phyloP scores from a whole-genome alignment of 2,113 vertebrate genomes.

The Zosterops lateralis region DNA sequence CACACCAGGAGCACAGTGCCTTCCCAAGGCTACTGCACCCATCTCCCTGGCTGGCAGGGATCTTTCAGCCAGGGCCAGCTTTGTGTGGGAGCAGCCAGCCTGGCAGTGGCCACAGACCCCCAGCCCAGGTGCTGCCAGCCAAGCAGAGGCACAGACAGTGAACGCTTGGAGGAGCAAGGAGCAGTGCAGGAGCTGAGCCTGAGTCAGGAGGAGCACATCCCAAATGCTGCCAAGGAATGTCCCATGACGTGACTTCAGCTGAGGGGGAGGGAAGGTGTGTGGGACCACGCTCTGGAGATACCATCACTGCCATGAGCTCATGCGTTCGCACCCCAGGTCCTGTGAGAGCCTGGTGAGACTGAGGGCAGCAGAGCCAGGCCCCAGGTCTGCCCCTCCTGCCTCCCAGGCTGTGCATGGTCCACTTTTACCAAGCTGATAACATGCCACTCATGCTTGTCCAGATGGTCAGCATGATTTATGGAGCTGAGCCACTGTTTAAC shows the following conservation, averaged over 20 bases:
- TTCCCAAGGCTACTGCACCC: not conserved
- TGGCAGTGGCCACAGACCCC: not conserved
- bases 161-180: rapidly evolving
- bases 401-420: rapidly evolving
- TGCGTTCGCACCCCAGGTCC: not conserved
- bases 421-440: not conserved
- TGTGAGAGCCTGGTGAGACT: not conserved
- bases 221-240: not conserved
- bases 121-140: not conserved
- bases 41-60: not conserved
- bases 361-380: not conserved
- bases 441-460: not conserved
- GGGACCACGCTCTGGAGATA: not conserved
- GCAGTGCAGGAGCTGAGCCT: not conserved
- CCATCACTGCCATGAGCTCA: conserved; percentile 27
- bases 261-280: not conserved
- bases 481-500: not conserved
- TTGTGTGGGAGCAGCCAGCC: not conserved
- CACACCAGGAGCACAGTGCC: not conserved
- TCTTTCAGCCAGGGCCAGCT: not conserved
- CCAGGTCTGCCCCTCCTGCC: not conserved
- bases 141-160: not conserved
- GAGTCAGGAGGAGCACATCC: not conserved
- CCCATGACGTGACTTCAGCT: not conserved
- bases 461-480: not conserved